Percentiles rank a stretch among this genome's conserved stretches.
phyloP scores from a whole-genome alignment of 2,888 invertebrate species.

The Tenthredo mesomela region DNA sequence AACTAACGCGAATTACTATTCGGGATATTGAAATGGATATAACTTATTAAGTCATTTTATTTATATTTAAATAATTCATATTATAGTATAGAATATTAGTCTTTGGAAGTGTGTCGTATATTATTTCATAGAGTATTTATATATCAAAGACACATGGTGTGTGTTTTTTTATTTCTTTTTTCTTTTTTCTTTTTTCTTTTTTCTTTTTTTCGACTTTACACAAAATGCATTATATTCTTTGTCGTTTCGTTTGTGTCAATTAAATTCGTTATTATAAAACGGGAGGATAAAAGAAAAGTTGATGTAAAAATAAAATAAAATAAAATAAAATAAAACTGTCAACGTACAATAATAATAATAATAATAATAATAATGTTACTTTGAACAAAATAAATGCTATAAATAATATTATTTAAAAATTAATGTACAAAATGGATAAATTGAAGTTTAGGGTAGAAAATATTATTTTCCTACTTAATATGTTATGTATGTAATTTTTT shows the following conservation, averaged over 20 bases:
- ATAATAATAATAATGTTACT: neutral
- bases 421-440: slow-evolving; percentile 23
- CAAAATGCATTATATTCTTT: neutral
- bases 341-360: neutral
- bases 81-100: slow-evolving; percentile 16
- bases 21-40: neutral
- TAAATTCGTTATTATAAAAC: neutral
- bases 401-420: slow-evolving; percentile 28
- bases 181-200: no score
- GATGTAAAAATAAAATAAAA: neutral
- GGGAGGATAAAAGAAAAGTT: neutral
- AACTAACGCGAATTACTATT: slow-evolving; percentile 30
- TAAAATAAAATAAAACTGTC: slow-evolving; percentile 19
- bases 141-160: neutral
- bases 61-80: slow-evolving; percentile 17
- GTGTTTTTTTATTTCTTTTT: no score
- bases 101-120: slow-evolving; percentile 37
- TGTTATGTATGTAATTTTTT: neutral
- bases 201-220: neutral
- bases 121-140: slow-evolving; percentile 15
- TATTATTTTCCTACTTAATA: neutral
- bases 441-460: neutral
- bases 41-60: neutral
- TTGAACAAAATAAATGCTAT: slow-evolving; percentile 28
- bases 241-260: neutral